Percentiles rank a stretch among this genome's conserved stretches.
phyloP scores from a whole-genome alignment of 1,140 invertebrate species.

The Chelonus insularis region DNA sequence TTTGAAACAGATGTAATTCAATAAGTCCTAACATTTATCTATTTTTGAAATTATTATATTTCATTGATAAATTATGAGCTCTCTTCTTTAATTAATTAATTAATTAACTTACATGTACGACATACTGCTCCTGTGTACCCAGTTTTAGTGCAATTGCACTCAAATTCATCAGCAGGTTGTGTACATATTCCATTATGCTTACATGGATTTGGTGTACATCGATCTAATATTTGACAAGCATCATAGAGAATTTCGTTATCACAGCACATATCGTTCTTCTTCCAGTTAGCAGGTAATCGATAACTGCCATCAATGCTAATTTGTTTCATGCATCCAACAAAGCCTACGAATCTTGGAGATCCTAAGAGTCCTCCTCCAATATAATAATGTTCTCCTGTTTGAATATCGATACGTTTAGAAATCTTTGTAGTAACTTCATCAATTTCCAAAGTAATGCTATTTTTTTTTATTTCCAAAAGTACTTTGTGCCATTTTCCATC shows the following conservation, averaged over 20 bases:
- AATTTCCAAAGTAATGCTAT: constrained; percentile 73
- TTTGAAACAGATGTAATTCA: no score
- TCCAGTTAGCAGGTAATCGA: constrained; percentile 80
- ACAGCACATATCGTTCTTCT: constrained; percentile 78
- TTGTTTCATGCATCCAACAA: constrained; percentile 88
- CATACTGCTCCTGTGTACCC: constrained; percentile 96
- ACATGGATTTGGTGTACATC: constrained; percentile 97
- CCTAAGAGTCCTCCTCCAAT: constrained; percentile 66
- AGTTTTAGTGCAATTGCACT: constrained; percentile 85
- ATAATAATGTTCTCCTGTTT: constrained; percentile 75
- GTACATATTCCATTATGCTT: constrained; percentile 89
- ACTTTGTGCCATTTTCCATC: constrained; percentile 89
- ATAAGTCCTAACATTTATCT: no score
- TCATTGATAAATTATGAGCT: no score
- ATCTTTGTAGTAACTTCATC: constrained; percentile 83
- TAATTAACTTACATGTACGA: constrained; percentile 73
- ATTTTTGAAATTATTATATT: no score
- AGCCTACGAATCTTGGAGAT: constrained; percentile 65
- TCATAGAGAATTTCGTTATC: constrained; percentile 82
- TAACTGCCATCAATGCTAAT: constrained; percentile 89
- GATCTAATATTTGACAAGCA: constrained; percentile 85
- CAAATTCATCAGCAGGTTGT: constrained; percentile 89
- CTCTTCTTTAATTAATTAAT: no score
- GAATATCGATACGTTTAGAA: constrained; percentile 71
- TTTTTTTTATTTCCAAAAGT: constrained; percentile 72